Conservation (phyloP, 1,140 invertebrate genomes). For the Sitodiplosis mosellana region DNA sequence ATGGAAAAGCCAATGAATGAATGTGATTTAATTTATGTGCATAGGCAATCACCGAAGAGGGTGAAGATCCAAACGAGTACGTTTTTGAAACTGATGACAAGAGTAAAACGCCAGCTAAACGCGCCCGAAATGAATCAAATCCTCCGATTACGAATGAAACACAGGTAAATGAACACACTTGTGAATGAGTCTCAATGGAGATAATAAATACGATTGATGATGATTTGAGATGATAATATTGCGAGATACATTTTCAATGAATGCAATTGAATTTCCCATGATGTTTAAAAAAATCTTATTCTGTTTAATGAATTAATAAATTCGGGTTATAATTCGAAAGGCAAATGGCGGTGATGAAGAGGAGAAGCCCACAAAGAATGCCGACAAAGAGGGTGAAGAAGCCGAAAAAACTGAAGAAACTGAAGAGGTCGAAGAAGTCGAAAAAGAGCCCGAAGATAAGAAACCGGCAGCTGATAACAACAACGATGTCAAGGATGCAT, state of each 20-base stretch:
- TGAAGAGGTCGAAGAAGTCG: too few species aligned
- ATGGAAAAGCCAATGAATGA: too few species aligned
- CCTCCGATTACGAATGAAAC: neutral
- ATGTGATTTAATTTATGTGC: too few species aligned
- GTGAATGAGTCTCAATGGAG: too few species aligned
- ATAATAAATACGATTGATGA: too few species aligned
- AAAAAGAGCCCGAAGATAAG: conserved; percentile 5
- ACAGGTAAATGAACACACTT: neutral
- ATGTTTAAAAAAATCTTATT: too few species aligned
- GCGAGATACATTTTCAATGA: too few species aligned
- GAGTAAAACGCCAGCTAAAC: conserved; percentile 2
- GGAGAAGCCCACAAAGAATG: conserved; percentile 5
- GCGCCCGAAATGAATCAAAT: neutral
- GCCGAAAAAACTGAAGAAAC: conserved; percentile 22
- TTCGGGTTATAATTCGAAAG: too few species aligned
- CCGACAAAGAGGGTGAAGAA: conserved; percentile 16
- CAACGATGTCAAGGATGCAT: conserved; percentile 7
- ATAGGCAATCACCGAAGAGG: conserved; percentile 64
- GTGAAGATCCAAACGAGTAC: conserved; percentile 54
- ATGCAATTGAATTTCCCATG: too few species aligned
- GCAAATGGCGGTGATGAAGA: conserved; percentile 6
- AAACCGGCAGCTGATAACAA: conserved; percentile 7
- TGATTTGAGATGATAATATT: too few species aligned
- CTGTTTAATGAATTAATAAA: too few species aligned
- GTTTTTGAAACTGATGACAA: conserved; percentile 35